Conservation (phyloP, 2,113 vertebrate species). For the Zosterops borbonicus region DNA sequence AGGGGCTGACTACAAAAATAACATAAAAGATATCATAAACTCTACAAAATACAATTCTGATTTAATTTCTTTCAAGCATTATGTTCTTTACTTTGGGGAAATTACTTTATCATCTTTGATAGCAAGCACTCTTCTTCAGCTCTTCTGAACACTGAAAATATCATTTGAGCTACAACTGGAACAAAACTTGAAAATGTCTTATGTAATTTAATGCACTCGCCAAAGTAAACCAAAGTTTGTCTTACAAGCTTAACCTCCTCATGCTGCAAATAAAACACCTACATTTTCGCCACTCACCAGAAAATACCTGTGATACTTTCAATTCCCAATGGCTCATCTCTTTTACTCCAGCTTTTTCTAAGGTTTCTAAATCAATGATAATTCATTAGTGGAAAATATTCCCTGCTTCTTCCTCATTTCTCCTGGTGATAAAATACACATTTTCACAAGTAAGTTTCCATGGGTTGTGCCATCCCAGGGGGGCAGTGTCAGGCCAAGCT, state of each 20-base stretch:
- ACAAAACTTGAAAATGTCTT: background rate
- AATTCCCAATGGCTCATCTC: background rate
- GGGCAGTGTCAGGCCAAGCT: background rate
- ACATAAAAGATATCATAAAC: background rate
- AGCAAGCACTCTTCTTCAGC: background rate
- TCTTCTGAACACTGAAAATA: background rate
- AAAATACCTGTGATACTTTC: background rate
- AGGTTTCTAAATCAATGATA: background rate
- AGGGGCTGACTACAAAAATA: constrained; percentile 8
- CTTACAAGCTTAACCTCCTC: background rate
- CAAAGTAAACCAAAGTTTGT: background rate
- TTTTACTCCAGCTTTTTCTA: background rate
- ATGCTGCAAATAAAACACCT: background rate
- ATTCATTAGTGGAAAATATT: background rate
- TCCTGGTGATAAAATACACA: background rate
- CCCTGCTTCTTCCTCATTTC: background rate
- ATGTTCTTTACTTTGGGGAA: background rate
- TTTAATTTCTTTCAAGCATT: constrained; percentile 34
- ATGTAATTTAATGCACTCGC: background rate
- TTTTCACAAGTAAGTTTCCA: background rate
- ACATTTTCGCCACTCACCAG: background rate
- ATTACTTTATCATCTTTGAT: constrained; percentile 2
- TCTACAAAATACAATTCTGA: background rate
- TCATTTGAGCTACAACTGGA: background rate
- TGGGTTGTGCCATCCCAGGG: background rate